phyloP scores from a whole-genome alignment of 1,140 invertebrate species.

The Drosophila melanica region DNA sequence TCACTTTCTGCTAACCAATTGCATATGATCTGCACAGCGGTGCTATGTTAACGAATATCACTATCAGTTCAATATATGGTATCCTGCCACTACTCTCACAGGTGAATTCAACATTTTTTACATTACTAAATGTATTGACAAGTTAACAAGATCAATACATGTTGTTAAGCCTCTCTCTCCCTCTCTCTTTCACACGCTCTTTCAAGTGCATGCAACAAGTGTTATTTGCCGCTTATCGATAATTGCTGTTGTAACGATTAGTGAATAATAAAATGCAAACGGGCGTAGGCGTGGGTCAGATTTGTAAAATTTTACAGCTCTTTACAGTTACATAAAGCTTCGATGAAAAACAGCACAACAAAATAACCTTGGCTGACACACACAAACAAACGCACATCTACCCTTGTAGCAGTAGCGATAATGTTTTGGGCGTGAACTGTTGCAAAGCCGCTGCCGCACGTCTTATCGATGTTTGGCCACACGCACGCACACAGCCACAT shows the following conservation, averaged over 20 bases:
- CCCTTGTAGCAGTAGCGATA: slow-evolving; percentile 36
- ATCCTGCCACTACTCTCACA: no score
- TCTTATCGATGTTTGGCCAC: slow-evolving; percentile 29
- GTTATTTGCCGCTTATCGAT: slow-evolving; percentile 28
- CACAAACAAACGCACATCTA: slow-evolving; percentile 9
- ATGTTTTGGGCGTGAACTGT: slow-evolving; percentile 47
- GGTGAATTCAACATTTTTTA: no score
- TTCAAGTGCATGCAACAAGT: slow-evolving; percentile 33
- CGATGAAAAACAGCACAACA: neutral
- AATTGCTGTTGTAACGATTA: slow-evolving; percentile 25
- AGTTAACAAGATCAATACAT: slow-evolving; percentile 6
- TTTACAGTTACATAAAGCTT: neutral
- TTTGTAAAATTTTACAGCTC: neutral
- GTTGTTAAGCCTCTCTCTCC: neutral
- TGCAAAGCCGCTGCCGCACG: slow-evolving; percentile 26
- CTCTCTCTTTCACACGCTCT: neutral
- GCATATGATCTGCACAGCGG: no score
- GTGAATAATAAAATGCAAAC: neutral
- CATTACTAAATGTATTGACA: neutral
- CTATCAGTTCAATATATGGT: no score
- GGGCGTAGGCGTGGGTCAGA: neutral
- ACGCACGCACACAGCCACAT: neutral
- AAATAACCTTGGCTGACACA: slow-evolving; percentile 29
- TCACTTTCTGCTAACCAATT: no score
- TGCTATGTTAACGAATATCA: no score